Evolutionary conservation across 2,888 invertebrate genomes (phyloP).

Genomic region (Acheta domesticus): DNA sequence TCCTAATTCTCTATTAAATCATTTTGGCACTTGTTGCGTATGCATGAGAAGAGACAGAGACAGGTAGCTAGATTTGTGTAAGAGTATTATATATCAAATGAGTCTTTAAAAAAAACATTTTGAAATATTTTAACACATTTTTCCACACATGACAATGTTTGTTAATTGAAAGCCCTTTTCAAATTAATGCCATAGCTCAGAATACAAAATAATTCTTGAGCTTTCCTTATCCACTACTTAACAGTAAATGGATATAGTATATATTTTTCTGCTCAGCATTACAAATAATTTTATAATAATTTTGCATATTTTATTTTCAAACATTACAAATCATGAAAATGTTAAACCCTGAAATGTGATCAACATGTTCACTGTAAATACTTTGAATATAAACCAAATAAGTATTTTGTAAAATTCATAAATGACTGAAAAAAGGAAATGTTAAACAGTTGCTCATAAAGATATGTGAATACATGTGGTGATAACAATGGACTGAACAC

Average conservation of each 20-base stretch:
- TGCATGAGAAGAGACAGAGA: background rate
- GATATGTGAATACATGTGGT: slow-evolving; percentile 18
- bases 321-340: too few relatives aligned
- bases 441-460: background rate
- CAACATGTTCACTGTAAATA: too few relatives aligned
- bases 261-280: too few relatives aligned
- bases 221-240: too few relatives aligned
- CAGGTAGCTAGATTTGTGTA: background rate
- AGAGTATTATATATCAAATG: background rate
- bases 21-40: slow-evolving; percentile 9
- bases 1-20: slow-evolving; percentile 8
- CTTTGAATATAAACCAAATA: too few relatives aligned
- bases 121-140: background rate
- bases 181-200: background rate
- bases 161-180: background rate
- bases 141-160: background rate
- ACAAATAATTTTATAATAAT: too few relatives aligned
- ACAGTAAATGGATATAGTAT: too few relatives aligned
- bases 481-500: slow-evolving; percentile 18
- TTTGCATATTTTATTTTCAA: too few relatives aligned
- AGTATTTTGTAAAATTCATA: too few relatives aligned
- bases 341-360: too few relatives aligned
- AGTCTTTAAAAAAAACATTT: slow-evolving; percentile 18
- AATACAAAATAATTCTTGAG: too few relatives aligned
- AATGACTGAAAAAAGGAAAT: background rate